Base-by-base conservation (phyloP, 1,140 invertebrate species). In the Mamestra configurata region DNA sequence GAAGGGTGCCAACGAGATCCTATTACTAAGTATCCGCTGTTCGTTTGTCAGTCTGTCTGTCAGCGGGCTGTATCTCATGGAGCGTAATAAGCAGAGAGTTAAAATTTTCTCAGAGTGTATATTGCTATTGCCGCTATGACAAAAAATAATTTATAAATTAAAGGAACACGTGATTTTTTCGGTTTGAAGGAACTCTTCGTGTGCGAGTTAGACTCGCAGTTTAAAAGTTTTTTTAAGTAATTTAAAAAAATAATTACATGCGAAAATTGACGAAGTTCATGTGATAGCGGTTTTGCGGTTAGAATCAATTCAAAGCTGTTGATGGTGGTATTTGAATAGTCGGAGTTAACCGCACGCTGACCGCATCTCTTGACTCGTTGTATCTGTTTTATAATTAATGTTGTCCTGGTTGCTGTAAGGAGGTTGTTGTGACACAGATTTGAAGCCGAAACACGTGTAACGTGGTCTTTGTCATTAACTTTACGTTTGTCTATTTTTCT, bases 371-470 rank as follows among this genome's bases (percentile, higher is more conserved):
- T 24, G 53, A 57, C 18, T 0, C 31, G 0, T 31, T 66, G 61
- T 66, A 66, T 40, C 61, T 8, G 35, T 66, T 40, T 31, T 66
- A 18, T 40, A 31, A 43, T 66, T 6, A 66, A 8, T 66, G 35
- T 8, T 13, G 35, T 40, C 61, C 61, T 40, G 35, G 4, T 66
- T 66, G 57, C 27, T 1, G 31, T 1, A 11, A 31, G 31, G 15
- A 18, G 15, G 4, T 37, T 64, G 15, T 18, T 7, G 8, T 64
- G 59, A 31, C 59, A 64, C 59, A 40, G 31, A 40, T 66, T 43
- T 40, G 10, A 18, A n/a, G 11, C n/a, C 11, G 18, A 66, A 4
- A 35, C 35, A 66, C 35, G 61, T 66, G 61, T 40, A 57, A 57
- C 6, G 2, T 20, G 20, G 18, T 22, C 20, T 24, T 15, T 53